Conservation (phyloP, 2,113 vertebrate species). For the Nibea albiflora region DNA sequence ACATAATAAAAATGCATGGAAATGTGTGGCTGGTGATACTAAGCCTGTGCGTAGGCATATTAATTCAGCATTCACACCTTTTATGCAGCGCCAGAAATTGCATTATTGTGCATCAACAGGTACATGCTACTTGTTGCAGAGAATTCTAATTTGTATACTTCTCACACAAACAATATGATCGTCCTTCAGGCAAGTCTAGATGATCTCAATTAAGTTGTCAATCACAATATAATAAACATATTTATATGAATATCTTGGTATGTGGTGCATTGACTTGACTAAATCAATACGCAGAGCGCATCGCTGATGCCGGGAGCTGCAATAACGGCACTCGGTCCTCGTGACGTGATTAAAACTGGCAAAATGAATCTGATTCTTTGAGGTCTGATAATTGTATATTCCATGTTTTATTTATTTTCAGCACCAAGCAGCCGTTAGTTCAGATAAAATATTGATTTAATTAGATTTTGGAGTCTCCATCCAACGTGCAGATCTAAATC, state of each 20-base stretch:
- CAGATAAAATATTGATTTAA: neutral
- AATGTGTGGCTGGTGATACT: conserved; percentile 24
- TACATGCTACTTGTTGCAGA: neutral
- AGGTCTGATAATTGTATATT: neutral
- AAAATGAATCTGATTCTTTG: neutral
- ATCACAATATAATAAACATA: conserved; percentile 11
- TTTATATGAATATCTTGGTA: neutral
- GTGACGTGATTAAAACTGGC: neutral
- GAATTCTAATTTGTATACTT: neutral
- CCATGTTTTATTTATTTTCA: neutral
- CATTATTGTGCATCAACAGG: conserved; percentile 4
- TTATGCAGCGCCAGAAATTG: neutral
- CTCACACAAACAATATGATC: neutral
- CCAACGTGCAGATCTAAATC: neutral
- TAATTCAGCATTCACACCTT: neutral
- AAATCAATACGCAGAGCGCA: neutral
- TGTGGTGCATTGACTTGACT: neutral
- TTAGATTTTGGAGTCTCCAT: neutral
- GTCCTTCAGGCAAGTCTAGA: neutral
- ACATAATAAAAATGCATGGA: neutral
- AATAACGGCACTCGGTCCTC: neutral
- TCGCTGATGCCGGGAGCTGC: neutral
- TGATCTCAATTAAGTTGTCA: neutral
- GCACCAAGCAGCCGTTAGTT: neutral
- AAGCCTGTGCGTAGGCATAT: neutral